Base-by-base conservation (phyloP, 2,888 invertebrate genomes). In the Notodonta dromedarius region DNA sequence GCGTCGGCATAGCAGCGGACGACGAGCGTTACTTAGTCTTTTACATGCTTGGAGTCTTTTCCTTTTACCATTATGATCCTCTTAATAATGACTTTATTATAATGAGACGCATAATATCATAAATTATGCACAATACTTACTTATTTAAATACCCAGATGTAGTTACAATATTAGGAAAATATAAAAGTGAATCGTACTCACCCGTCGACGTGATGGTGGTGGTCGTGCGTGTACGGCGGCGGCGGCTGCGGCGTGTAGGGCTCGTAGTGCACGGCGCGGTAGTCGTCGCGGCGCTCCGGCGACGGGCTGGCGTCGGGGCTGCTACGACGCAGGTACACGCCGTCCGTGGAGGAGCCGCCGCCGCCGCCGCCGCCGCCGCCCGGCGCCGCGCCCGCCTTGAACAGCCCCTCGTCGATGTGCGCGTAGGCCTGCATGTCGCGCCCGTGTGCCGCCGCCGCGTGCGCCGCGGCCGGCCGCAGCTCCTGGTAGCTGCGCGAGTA, bases 401-500 rank as follows among this genome's bases (percentile, higher is more conserved):
- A 86, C 69, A 86, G 82, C 75, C 80, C 72, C 76, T 86, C 87
- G 74, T 87, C 88, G 78, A 87, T 80, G 88, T 90, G 89, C 85
- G 85, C 85, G 87, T 91, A 90, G 76, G 87, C 69, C 85, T 89
- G 90, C 91, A 91, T 89, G 87, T 90, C 91, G 85, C 91, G 90
- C 82, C 87, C 84, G 87, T 85, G 82, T 84, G 87, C 73, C 77
- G 76, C 82, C 85, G 80, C 82, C 86, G 82, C 84, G 60, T 60
- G 59, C 50, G 64, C 64, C 53, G 69, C 76, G 71, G 88, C 86
- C 74, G 89, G 88, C 79, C 90, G 87, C 83, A 91, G 87, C 90
- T 91, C 91, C 87, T 91, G 90, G 90, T 91, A 91, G 90, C 90
- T 86, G 88, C 89, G 90, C 85, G 89, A 82, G 84, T 79, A 87